A percentile compares a stretch with the other conserved stretches of the same genome.
These are phyloP conservation scores for Boloria euphrosyne DNA, from an alignment of 2,888 invertebrate genomes.

Conservation along the genomic window DNA sequence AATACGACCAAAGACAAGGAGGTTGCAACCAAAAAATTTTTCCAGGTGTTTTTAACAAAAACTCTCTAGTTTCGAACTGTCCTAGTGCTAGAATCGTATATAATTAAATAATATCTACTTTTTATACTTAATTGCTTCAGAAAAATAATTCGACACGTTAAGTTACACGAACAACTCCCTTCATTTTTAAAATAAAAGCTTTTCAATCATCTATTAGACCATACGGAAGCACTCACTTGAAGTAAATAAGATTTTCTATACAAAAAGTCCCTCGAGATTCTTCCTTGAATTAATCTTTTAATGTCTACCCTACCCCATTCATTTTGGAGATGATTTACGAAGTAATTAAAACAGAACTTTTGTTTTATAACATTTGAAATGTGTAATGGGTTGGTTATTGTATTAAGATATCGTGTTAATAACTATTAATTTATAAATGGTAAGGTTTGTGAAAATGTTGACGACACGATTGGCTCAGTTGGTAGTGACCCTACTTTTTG, in stretches of 20 bases:
- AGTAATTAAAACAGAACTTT: conserved; percentile 62
- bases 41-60: too few species aligned
- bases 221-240: conserved; percentile 55
- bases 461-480: too few species aligned
- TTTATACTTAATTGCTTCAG: not conserved
- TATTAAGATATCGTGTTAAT: too few species aligned
- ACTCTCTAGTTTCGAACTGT: too few species aligned
- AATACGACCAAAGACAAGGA: too few species aligned
- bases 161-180: not conserved
- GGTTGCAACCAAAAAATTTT: too few species aligned
- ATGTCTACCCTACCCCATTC: conserved; percentile 66
- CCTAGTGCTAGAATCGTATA: too few species aligned
- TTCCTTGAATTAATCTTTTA: conserved; percentile 74
- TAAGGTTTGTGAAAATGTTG: too few species aligned
- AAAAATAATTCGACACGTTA: not conserved
- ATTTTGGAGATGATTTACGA: conserved; percentile 60
- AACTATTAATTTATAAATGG: too few species aligned
- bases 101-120: too few species aligned
- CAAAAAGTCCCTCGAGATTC: conserved; percentile 68
- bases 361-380: conserved; percentile 15
- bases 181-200: conserved; percentile 6
- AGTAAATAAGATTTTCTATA: conserved; percentile 76
- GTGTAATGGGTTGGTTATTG: not conserved
- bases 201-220: conserved; percentile 32
- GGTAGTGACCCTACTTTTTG: too few species aligned